Conservation (phyloP, 2,113 vertebrate genomes). For the Hippotragus niger region DNA sequence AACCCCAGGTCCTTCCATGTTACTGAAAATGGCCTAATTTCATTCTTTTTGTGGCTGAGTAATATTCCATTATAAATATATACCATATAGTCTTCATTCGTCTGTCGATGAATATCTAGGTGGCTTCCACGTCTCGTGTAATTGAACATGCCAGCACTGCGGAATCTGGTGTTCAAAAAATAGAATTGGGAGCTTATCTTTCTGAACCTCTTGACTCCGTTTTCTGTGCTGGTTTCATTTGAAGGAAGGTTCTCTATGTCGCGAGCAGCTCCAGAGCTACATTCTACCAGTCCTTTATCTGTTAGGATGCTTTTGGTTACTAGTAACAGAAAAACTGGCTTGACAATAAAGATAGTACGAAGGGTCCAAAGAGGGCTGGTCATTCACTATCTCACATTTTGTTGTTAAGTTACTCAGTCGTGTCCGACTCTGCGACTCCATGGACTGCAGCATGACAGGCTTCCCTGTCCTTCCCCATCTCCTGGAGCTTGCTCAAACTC, state of each 20-base stretch:
- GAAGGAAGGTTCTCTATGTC: neutral
- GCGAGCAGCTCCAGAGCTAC: fast-evolving
- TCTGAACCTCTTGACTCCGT: neutral
- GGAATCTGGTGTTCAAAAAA: neutral
- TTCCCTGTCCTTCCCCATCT: neutral
- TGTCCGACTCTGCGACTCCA: neutral
- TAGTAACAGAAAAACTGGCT: neutral
- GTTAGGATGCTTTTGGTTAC: neutral
- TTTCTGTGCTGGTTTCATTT: neutral
- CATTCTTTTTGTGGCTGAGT: neutral
- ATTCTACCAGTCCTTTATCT: neutral
- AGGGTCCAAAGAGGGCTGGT: neutral
- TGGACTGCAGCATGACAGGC: neutral
- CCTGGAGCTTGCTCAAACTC: neutral
- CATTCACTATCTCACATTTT: neutral
- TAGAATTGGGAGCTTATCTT: neutral
- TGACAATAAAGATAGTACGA: neutral
- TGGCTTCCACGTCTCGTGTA: neutral
- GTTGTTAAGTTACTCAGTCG: neutral
- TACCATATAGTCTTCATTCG: neutral
- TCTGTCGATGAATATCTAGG: neutral
- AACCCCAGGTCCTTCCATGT: neutral
- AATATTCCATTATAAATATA: neutral
- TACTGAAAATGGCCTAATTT: neutral
- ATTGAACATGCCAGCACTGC: neutral